Base-by-base conservation (phyloP, 1,140 invertebrate species). In the Aphidius ervi region DNA sequence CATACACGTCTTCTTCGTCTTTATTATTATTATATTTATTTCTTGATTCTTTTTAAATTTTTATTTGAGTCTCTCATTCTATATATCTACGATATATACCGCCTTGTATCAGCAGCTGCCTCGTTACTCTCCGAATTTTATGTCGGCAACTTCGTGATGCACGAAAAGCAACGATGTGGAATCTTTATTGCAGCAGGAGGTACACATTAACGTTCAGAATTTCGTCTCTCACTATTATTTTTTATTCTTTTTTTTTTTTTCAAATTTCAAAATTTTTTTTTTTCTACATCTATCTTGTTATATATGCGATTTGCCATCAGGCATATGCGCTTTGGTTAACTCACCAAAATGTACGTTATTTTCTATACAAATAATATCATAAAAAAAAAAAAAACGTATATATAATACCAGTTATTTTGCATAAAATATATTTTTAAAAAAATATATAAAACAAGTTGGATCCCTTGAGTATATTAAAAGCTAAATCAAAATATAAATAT, bases 1-100 rank as follows among this genome's bases (percentile, higher is more conserved):
- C 3, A 31, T 31, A 31, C 23, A 31, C 4, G 23, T 31, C 23
- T 31, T 31, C 23, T 31, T 31, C 16, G 16, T 16, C 57, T 50
- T 53, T 47, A 62, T 48, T 45, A 57, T 58, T 52, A 43, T 64
- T 67, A 67, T 69, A 63, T 65, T 53, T 59, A 49, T 57, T 50
- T 47, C 52, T 62, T 56, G 56, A 39, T 50, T 49, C 8, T 45
- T 46, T 53, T 48, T 37, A 20, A 31, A 10, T 6, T 31, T 37
- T 53, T 9, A 9, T 53, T 40, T 53, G 8, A 9, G 9, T 5
- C 7, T 40, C 50, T n/a, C 42, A 48, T 40, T 56, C 45, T 46
- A n/a, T n/a, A n/a, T n/a, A 16, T 16, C 41, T 31, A 39, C n/a
- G 20, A 47, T 39, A 58, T 46, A 43, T 56, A 62, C 65, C 40